phyloP scores from a whole-genome alignment of 2,888 invertebrate genomes.

The Drosophila paracracens region DNA sequence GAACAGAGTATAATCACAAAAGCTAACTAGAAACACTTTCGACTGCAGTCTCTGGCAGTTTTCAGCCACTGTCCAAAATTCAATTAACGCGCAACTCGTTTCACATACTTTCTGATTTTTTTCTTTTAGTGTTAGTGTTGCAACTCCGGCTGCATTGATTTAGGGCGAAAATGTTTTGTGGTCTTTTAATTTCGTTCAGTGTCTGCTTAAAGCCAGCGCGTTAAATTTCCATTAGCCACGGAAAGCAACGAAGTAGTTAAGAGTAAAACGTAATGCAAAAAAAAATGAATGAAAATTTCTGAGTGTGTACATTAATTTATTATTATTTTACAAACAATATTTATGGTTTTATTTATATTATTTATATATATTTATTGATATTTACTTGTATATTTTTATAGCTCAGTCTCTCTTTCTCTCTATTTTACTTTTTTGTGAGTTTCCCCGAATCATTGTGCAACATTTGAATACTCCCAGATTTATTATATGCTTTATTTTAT shows the following conservation, averaged over 20 bases:
- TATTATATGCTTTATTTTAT: neutral
- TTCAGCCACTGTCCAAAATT: conserved; percentile 48
- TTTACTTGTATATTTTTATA: neutral
- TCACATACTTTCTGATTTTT: conserved; percentile 23
- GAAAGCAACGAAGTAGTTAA: neutral
- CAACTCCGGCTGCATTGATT: conserved; percentile 31
- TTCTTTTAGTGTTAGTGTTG: neutral
- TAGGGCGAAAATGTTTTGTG: conserved; percentile 13
- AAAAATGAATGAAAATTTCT: neutral
- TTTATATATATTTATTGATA: neutral
- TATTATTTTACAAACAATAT: neutral
- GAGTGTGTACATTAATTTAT: neutral
- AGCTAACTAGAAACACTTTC: conserved; percentile 38
- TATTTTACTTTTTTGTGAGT: neutral
- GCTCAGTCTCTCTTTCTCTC: neutral
- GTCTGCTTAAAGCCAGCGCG: conserved; percentile 18
- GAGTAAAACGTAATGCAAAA: neutral
- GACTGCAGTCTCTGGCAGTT: conserved; percentile 27
- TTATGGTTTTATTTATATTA: neutral
- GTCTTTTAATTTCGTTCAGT: conserved; percentile 1
- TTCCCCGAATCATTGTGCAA: neutral
- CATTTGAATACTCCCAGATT: neutral
- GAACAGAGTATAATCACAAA: conserved; percentile 5
- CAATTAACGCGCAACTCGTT: conserved; percentile 59
- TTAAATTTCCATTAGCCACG: conserved; percentile 19